Evolutionary conservation across 2,113 vertebrate species (phyloP).

Genomic region (Takifugu flavidus): DNA sequence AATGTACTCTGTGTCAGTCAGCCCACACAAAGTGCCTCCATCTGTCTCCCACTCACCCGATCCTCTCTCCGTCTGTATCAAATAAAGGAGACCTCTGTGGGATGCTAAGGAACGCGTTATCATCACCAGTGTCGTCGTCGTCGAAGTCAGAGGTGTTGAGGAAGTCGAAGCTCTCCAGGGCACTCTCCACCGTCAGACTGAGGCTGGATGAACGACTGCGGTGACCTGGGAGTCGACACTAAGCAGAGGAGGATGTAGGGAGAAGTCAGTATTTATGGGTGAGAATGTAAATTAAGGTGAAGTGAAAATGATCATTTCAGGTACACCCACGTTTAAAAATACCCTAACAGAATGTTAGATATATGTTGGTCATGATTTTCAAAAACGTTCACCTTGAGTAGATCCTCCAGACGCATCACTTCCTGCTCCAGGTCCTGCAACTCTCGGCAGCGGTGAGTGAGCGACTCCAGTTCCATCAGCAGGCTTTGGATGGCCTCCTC

Average conservation of each 20-base stretch:
- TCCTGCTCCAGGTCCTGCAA: constrained; percentile 93
- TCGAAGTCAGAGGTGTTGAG: constrained; percentile 99
- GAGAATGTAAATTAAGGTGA: too few species aligned
- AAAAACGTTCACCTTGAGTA: constrained; percentile 83
- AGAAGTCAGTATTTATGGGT: too few species aligned
- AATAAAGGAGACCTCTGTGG: constrained; percentile 84
- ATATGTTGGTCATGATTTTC: too few species aligned
- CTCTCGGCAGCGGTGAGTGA: constrained; percentile 87
- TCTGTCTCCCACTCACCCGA: constrained; percentile 77
- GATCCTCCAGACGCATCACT: constrained; percentile 89
- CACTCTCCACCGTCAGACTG: constrained; percentile 95
- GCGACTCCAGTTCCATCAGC: constrained; percentile 84
- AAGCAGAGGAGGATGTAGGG: constrained; percentile 56
- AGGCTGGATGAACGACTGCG: constrained; percentile 93
- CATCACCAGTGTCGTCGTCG: constrained; percentile 89
- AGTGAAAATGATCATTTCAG: too few species aligned
- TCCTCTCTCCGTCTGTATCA: constrained; percentile 84
- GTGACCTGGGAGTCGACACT: constrained; percentile 89
- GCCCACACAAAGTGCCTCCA: neutral
- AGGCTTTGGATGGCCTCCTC: constrained; percentile 92
- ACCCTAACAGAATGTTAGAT: too few species aligned
- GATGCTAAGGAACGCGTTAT: constrained; percentile 73
- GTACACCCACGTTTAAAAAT: too few species aligned
- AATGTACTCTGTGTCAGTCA: neutral
- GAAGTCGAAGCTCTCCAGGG: constrained; percentile 98